Evolutionary conservation across 2,797 vertebrate genomes (phyloP), one percentile per base, ranked within the genome.

Genomic region (Alauda arvensis): DNA sequence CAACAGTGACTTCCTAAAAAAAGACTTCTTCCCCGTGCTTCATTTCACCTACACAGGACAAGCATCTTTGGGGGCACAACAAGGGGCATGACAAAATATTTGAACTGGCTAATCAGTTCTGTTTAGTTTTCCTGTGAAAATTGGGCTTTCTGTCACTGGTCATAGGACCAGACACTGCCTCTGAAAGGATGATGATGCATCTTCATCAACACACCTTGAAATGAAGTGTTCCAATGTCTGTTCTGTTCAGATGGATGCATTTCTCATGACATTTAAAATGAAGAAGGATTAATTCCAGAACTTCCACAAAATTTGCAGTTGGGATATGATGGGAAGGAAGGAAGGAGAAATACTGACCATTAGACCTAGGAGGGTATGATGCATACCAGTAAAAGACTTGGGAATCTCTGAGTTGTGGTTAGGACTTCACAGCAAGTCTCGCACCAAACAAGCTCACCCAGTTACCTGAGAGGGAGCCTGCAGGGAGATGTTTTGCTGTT

Each of bases 121-220:
- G 21, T 26, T 5, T 51, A 40, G 12, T 26, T 40, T 43, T 68
- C 39, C 52, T 34, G 18, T 59, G 76, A 52, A 74, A 72, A 66
- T 25, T 4, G 2, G 18, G 14, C 61, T 77, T 77, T 46, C 3
- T 59, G 8, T 20, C 46, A 51, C 43, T 67, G 65, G 26, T 37
- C 4, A 18, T 4, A 61, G 12, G 11, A 83, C 40, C 37, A 65
- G 40, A 18, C 28, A 51, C 3, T 37, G 14, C 4, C 9, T 48
- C 55, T 62, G 29, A 67, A 63, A 86, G n/a, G 72, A 52, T n/a
- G 15, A 25, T 0, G 0, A 7, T 17, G 17, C 1, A 1, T 31
- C 37, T 62, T 71, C 29, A 55, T 6, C n/a, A 62, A 23, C 18
- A 31, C 1, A 2, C 14, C 17, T 76, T 28, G 40, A 14, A 66